Evolutionary conservation across 2,888 invertebrate species (phyloP).

Genomic region (Pyrochroa serraticornis): DNA sequence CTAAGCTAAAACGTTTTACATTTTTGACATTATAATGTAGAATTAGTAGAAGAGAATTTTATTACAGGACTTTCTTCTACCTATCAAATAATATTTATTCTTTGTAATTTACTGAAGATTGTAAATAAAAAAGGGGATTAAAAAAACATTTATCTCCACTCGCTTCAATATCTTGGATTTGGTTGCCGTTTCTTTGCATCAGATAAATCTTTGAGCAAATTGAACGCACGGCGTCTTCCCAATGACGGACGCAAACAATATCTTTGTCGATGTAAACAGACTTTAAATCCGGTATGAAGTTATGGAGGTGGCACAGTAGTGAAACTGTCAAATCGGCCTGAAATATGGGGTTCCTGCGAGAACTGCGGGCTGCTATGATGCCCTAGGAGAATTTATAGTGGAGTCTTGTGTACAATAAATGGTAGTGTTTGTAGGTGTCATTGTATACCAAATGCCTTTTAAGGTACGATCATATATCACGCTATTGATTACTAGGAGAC

Average conservation of each 20-base stretch:
- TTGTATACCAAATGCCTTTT: constrained; percentile 8
- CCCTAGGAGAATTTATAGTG: constrained; percentile 28
- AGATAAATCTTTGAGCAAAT: constrained; percentile 20
- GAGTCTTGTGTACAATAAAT: constrained; percentile 28
- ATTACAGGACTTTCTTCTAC: too few relatives aligned
- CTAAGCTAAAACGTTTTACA: too few relatives aligned
- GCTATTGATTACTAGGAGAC: too few relatives aligned
- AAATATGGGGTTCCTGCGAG: constrained; percentile 35
- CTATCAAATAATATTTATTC: too few relatives aligned
- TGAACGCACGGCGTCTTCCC: constrained; percentile 14
- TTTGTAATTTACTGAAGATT: too few relatives aligned
- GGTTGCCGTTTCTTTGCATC: constrained; percentile 1
- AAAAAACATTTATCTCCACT: too few relatives aligned
- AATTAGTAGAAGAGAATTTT: too few relatives aligned
- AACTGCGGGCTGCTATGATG: constrained; percentile 26
- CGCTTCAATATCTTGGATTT: too few relatives aligned
- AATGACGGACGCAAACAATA: constrained; percentile 28
- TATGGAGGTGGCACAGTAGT: constrained; percentile 35
- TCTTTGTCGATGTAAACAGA: constrained; percentile 34
- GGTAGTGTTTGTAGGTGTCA: constrained; percentile 28
- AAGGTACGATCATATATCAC: constrained; percentile 19
- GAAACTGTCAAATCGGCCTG: constrained; percentile 39
- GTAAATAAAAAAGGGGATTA: too few relatives aligned
- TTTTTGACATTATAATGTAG: too few relatives aligned
- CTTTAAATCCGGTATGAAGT: constrained; percentile 38